Base-by-base conservation (phyloP, 2,888 invertebrate species). In the Neocrepidodera transversa region DNA sequence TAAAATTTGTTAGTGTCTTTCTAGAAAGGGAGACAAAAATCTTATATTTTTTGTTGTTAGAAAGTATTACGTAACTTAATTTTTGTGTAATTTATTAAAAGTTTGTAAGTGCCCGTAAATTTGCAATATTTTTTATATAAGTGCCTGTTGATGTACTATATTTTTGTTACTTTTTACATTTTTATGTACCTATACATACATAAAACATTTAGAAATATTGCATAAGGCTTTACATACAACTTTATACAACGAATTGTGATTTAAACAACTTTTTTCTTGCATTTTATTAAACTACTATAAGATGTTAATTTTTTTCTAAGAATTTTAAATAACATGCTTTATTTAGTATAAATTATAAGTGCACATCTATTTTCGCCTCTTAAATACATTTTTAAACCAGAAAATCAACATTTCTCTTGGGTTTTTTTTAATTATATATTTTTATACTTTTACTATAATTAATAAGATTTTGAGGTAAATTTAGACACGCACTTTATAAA, bases 141-240 rank as follows among this genome's bases (percentile, higher is more conserved):
- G 49, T 49, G 49, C 49, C 49, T 49, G 16, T 54, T 1, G 6
- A 28, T 28, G 26, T 8, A 43, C 43, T 48, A 38, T 36, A 13
- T 43, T 23, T 45, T 45, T 43, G 30, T 35, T 53, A 23, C 20
- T 53, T 43, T 43, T 52, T 3, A 4, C 23, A 14, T 36, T 52
- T 30, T 53, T 53, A 53, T 53, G 53, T 53, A 53, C 53, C 43
- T 53, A 36, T 55, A 55, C 55, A 55, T 48, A 55, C 45, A 55
- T 48, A 23, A 23, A 23, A 5, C 18, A 38, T 28, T 17, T 38
- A 11, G 14, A 45, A 23, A 23, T 28, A 28, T 28, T 28, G 28
- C 28, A 28, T 28, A 10, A 28, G 28, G 28, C 28, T 28, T 28
- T 28, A 28, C 28, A 28, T 28, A 20, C 23, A 23, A 8, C 14